A percentile compares a stretch with the other conserved stretches of the same genome.
Conservation (phyloP, 1,140 invertebrate species). For the Lepidotrigona ventralis region DNA sequence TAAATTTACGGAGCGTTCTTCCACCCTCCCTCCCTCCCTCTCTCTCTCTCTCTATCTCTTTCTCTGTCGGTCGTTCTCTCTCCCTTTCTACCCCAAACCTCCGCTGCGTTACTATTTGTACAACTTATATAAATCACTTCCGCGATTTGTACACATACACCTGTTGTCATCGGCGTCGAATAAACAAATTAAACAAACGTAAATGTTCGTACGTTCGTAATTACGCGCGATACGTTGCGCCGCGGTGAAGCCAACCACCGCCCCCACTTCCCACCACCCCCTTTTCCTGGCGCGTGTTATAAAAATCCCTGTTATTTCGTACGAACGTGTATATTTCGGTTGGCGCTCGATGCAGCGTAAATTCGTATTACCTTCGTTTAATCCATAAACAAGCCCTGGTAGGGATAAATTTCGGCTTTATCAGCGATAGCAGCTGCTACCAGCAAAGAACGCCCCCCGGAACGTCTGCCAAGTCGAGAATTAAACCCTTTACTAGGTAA, state of each 20-base stretch:
- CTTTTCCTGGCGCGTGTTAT: neutral
- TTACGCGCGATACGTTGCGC: conserved; percentile 9
- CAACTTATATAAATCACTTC: conserved; percentile 31
- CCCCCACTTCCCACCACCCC: too few species aligned
- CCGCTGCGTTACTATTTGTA: conserved; percentile 7
- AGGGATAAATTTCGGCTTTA: conserved; percentile 17
- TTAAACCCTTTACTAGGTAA: neutral
- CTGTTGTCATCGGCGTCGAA: conserved; percentile 38
- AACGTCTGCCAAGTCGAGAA: neutral
- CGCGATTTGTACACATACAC: conserved; percentile 33
- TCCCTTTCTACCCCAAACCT: neutral
- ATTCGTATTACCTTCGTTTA: conserved; percentile 20
- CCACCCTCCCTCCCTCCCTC: neutral
- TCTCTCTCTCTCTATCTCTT: too few species aligned
- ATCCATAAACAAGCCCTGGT: conserved; percentile 18
- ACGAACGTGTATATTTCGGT: neutral
- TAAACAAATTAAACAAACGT: conserved; percentile 44
- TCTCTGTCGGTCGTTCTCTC: too few species aligned
- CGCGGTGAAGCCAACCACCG: neutral
- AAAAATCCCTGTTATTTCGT: conserved; percentile 15
- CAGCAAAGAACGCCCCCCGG: neutral
- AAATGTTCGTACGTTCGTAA: conserved; percentile 40
- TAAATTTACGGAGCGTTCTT: conserved; percentile 32
- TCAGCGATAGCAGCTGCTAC: conserved; percentile 1
- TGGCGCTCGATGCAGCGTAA: neutral